Base-by-base conservation (phyloP, 2,888 invertebrate genomes). In the Norana najaformis region DNA sequence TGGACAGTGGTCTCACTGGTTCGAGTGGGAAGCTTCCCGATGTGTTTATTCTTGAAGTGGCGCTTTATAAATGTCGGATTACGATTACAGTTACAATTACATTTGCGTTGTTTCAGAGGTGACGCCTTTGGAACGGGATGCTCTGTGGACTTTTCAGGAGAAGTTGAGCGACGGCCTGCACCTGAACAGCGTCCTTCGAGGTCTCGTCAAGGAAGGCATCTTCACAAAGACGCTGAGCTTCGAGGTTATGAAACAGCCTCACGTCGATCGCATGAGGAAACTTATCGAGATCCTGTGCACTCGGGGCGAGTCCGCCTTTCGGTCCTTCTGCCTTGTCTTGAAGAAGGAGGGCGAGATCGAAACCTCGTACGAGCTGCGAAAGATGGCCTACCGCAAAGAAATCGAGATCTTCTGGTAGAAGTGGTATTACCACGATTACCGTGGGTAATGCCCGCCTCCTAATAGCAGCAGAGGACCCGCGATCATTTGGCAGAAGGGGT, bases 171-270 rank as follows among this genome's bases (percentile, higher is more conserved):
- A 91, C 8, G 69, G 88, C 30, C 36, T 92, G 16, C 92, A 92
- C 37, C 38, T 92, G 47, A 91, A 91, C 89, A 91, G 92, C 83
- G 91, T 92, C 36, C 91, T 92, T 8, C 88, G 92, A 36, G 92
- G 91, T 30, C 90, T 92, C 18, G 85, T 91, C 35, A 90, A 90
- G 47, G 90, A 90, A 38, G 69, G 89, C 35, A 82, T 92, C 30
- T 90, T 92, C 88, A 92, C 92, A 11, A 92, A 91, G 83, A 92
- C 92, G 8, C 88, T 92, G 18, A 90, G 90, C 90, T 92, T 92
- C 85, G 92, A 92, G 88, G 92, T 92, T 30, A 91, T 91, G 92
- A 92, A 92, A 83, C 91, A 90, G 34, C 89, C 92, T 5, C 83
- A 83, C n/a, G 37, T 89, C 6, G 91, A 91, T 69, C 53, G 92